Conservation (phyloP, 2,888 invertebrate species). For the Aphrophora alni region DNA sequence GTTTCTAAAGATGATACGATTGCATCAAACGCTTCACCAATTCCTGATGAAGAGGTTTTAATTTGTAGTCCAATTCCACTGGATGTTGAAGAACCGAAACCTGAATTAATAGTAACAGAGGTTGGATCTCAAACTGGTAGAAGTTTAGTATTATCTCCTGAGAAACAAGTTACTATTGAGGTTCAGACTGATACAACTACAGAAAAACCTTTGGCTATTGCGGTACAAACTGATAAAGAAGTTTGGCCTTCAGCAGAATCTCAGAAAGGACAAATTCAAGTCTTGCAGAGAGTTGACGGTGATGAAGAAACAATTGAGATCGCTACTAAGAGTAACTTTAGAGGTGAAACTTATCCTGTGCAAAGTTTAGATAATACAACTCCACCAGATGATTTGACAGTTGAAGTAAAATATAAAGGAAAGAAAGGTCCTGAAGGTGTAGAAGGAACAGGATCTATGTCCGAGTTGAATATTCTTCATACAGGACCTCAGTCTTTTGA, state of each 20-base stretch:
- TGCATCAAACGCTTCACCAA: constrained; percentile 66
- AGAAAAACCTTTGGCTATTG: constrained; percentile 32
- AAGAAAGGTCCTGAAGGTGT: constrained; percentile 60
- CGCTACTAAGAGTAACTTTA: constrained; percentile 62
- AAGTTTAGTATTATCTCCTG: constrained; percentile 58
- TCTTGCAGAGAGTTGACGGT: constrained; percentile 67
- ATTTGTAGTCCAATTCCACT: constrained; percentile 32
- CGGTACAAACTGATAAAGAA: constrained; percentile 35
- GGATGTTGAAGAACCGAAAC: constrained; percentile 54
- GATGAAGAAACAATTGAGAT: constrained; percentile 76
- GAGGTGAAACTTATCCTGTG: not conserved
- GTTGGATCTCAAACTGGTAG: constrained; percentile 65
- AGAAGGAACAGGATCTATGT: constrained; percentile 58
- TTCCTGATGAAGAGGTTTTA: constrained; percentile 71
- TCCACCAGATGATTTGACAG: constrained; percentile 64
- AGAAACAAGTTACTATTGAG: constrained; percentile 32
- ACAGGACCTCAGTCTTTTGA: constrained; percentile 79
- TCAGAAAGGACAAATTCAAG: constrained; percentile 62
- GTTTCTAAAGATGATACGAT: constrained; percentile 66
- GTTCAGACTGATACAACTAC: constrained; percentile 50
- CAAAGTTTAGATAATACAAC: not conserved
- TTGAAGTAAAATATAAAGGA: constrained; percentile 75
- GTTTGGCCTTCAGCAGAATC: constrained; percentile 38
- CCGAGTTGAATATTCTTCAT: constrained; percentile 75
- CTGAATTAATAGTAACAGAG: constrained; percentile 62